These are phyloP conservation scores for Platorchestia sp. DNA, from an alignment of 1,140 invertebrate species.

Conservation along the genomic window DNA sequence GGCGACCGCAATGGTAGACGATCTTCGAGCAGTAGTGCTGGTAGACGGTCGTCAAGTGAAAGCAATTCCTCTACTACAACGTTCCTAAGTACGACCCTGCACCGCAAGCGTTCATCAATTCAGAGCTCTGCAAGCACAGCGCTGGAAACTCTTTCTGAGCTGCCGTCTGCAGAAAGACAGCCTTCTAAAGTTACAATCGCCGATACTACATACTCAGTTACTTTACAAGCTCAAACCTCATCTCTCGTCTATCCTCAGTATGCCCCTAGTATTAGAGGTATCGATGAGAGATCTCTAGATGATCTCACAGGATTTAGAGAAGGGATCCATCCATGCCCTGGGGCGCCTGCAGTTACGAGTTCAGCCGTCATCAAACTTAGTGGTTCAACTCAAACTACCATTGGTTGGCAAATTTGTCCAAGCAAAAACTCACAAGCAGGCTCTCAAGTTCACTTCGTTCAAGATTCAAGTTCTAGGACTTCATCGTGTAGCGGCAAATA, in stretches of 20 bases:
- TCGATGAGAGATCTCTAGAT: not conserved
- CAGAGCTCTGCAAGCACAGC: not conserved
- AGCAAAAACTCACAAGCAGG: not conserved
- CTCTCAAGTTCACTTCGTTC: not conserved
- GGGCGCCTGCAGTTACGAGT: not conserved
- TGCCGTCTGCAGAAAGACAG: not conserved
- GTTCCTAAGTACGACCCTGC: not conserved
- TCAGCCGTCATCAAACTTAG: not conserved
- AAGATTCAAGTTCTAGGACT: not conserved
- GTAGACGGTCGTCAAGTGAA: too few species aligned
- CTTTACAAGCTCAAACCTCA: not conserved
- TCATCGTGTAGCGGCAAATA: not conserved
- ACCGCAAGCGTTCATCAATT: not conserved
- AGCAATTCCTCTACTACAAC: not conserved
- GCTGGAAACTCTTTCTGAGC: constrained; percentile 14
- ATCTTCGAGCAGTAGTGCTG: too few species aligned
- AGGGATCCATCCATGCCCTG: not conserved
- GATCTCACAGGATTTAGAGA: constrained; percentile 7
- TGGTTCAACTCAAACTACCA: not conserved
- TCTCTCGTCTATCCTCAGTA: not conserved
- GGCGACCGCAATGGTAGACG: too few species aligned
- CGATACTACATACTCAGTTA: not conserved
- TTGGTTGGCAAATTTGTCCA: not conserved
- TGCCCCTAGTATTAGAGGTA: not conserved
- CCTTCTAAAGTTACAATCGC: not conserved